A percentile compares a stretch with the other conserved stretches of the same genome.
phyloP scores from a whole-genome alignment of 2,797 vertebrate genomes.

The Tarsius wallacei region DNA sequence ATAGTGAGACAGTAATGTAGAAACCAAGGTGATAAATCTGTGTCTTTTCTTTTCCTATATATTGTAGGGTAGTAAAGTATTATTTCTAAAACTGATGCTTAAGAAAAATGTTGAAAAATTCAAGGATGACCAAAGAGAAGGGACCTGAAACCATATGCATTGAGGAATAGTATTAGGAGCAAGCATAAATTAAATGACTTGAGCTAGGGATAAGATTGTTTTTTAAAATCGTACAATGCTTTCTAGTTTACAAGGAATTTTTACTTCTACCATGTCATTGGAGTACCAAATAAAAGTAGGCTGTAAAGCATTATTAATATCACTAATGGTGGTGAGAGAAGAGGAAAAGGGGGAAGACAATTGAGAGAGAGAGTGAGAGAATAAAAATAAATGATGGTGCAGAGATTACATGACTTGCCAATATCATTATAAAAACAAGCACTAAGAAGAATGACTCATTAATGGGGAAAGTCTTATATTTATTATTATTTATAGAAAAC shows the following conservation, averaged over 20 bases:
- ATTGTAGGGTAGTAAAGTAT: neutral
- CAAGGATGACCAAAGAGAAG: neutral
- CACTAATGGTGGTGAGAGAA: neutral
- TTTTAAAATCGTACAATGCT: neutral
- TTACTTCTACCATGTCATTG: neutral
- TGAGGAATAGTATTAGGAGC: neutral
- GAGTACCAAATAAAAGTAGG: neutral
- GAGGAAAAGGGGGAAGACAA: neutral
- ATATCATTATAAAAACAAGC: constrained; percentile 44
- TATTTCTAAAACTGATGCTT: neutral
- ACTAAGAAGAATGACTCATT: neutral
- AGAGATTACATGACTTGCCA: neutral
- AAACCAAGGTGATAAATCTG: neutral
- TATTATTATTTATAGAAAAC: constrained; percentile 44
- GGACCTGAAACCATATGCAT: neutral
- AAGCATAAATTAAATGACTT: neutral
- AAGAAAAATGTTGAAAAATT: neutral
- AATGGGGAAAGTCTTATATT: neutral
- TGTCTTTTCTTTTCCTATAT: neutral
- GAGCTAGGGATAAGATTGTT: neutral
- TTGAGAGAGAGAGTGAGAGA: neutral
- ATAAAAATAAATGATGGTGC: neutral
- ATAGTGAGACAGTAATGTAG: neutral
- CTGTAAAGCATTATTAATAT: neutral
- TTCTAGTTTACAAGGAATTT: neutral